These are phyloP conservation scores for Frankliniella intonsa DNA, from an alignment of 2,888 invertebrate species.

Conservation along the genomic window DNA sequence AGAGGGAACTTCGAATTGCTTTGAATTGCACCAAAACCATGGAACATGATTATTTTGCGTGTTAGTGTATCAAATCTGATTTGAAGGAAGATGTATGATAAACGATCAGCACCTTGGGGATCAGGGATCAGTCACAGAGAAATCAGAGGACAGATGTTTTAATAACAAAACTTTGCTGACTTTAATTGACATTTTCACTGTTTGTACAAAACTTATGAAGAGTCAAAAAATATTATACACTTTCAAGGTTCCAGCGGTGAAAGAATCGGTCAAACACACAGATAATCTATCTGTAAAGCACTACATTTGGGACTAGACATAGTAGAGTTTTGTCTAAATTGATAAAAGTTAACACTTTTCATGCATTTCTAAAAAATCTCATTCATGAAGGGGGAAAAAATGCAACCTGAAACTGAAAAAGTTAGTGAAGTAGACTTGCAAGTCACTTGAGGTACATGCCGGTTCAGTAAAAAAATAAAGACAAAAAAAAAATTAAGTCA, in stretches of 20 bases:
- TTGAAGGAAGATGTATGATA: neutral
- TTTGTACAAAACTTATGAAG: neutral
- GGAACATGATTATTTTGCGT: neutral
- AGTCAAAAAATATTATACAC: neutral
- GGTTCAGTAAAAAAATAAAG: neutral
- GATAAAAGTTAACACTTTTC: neutral
- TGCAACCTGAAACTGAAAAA: too few species aligned
- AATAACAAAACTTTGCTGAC: neutral
- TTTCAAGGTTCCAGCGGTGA: neutral
- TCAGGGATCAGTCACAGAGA: neutral
- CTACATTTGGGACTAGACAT: neutral
- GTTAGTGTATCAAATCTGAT: neutral
- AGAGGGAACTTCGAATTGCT: neutral
- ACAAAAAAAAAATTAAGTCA: neutral
- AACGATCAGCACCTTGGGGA: too few species aligned
- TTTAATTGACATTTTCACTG: neutral
- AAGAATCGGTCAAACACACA: neutral
- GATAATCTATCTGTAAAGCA: neutral
- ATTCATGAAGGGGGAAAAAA: too few species aligned
- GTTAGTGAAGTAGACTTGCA: too few species aligned
- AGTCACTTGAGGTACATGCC: too few species aligned
- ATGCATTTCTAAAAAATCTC: too few species aligned
- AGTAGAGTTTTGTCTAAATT: neutral
- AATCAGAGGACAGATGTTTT: neutral
- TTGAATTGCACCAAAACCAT: neutral